Percentiles rank a stretch among this genome's conserved stretches.
These are phyloP conservation scores for Peromyscus nudipes DNA, from an alignment of 2,797 vertebrate species.

Conservation along the genomic window DNA sequence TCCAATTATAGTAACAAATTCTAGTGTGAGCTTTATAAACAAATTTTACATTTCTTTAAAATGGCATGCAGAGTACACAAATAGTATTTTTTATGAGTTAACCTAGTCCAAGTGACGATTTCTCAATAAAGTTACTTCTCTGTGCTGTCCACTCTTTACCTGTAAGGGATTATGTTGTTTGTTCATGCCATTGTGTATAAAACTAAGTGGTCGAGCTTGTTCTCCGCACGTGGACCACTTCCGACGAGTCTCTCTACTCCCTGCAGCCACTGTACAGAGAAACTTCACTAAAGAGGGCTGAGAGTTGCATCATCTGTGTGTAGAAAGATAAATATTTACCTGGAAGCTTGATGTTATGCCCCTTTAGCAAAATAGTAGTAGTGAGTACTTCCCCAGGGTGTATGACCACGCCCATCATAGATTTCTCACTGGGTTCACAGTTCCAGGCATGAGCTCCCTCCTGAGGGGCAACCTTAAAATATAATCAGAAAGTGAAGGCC, in stretches of 20 bases:
- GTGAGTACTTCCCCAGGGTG: background rate
- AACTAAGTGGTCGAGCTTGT: no score
- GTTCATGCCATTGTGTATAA: background rate
- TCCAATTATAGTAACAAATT: constrained; percentile 41
- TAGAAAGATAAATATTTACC: background rate
- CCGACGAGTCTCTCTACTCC: background rate
- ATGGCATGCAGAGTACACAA: background rate
- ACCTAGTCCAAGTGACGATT: background rate
- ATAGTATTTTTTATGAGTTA: constrained; percentile 1
- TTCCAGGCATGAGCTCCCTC: background rate
- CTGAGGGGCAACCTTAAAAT: background rate
- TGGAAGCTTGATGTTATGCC: background rate
- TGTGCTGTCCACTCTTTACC: background rate
- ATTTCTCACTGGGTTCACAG: background rate
- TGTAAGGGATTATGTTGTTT: background rate
- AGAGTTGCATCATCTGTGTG: background rate
- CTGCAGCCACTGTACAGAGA: background rate
- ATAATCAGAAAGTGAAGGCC: background rate
- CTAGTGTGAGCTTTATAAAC: background rate
- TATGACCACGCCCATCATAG: background rate
- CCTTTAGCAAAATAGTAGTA: background rate
- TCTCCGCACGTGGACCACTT: background rate
- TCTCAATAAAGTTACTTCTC: background rate
- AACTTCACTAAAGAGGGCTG: background rate
- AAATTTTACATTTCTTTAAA: background rate